Evolutionary conservation across 2,888 invertebrate species (phyloP).

Genomic region (Eurytoma adleriae): DNA sequence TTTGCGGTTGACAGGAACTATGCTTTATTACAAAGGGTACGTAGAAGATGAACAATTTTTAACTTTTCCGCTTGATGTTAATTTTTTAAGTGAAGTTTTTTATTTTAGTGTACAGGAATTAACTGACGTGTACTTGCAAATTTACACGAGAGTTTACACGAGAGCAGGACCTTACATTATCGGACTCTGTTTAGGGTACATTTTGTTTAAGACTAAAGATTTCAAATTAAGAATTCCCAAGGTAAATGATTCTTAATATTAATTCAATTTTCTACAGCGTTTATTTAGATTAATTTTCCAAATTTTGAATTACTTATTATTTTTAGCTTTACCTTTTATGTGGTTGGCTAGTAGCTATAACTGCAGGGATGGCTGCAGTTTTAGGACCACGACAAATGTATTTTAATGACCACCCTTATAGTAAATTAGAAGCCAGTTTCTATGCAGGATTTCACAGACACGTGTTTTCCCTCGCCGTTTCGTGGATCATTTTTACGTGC

Average conservation of each 20-base stretch:
- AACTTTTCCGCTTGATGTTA: neutral
- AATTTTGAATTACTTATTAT: neutral
- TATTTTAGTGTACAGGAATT: slow-evolving; percentile 61
- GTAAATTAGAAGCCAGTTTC: slow-evolving; percentile 67
- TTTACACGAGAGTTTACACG: slow-evolving; percentile 67
- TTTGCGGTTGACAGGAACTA: slow-evolving; percentile 65
- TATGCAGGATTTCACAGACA: slow-evolving; percentile 72
- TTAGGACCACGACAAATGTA: slow-evolving; percentile 68
- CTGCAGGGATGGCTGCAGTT: slow-evolving; percentile 60
- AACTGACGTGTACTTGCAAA: slow-evolving; percentile 64
- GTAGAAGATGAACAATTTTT: slow-evolving; percentile 42
- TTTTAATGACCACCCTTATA: slow-evolving; percentile 63
- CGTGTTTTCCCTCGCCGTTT: slow-evolving; percentile 66
- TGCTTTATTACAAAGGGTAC: slow-evolving; percentile 72
- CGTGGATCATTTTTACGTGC: slow-evolving; percentile 78
- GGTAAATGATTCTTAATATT: slow-evolving; percentile 22
- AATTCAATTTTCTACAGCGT: neutral
- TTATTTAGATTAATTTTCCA: neutral
- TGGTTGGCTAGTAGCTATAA: slow-evolving; percentile 66
- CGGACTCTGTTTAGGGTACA: slow-evolving; percentile 71
- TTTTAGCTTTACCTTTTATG: slow-evolving; percentile 60
- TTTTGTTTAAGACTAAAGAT: slow-evolving; percentile 62
- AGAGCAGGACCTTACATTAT: slow-evolving; percentile 72
- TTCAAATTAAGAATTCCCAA: slow-evolving; percentile 58
- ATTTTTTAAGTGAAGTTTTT: neutral